Conservation (phyloP, 1,140 invertebrate genomes). For the Cotesia vestalis region DNA sequence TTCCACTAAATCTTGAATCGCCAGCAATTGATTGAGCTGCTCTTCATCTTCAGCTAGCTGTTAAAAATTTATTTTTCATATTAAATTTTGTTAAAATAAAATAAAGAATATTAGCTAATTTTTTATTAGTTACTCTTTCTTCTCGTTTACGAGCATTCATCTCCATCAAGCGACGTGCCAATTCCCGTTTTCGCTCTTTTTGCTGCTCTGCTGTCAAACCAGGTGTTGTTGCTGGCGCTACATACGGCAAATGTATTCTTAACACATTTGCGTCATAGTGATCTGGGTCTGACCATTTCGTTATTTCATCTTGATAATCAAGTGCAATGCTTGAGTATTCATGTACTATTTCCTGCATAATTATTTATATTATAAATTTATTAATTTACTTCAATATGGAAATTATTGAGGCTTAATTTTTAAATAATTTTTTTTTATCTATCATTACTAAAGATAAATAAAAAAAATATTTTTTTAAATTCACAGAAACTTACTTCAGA, state of each 20-base stretch:
- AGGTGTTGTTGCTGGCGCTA: constrained; percentile 67
- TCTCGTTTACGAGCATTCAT: constrained; percentile 87
- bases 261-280: constrained; percentile 87
- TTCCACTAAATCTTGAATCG: constrained; percentile 80
- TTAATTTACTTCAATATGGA: no score
- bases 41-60: constrained; percentile 87
- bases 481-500: constrained; percentile 73
- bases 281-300: constrained; percentile 81
- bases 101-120: background rate
- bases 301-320: constrained; percentile 82
- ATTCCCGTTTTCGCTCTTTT: constrained; percentile 84
- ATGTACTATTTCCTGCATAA: constrained; percentile 78
- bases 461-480: constrained; percentile 8
- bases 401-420: no score
- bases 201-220: constrained; percentile 80
- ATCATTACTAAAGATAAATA: background rate
- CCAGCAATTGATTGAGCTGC: constrained; percentile 79
- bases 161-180: constrained; percentile 81
- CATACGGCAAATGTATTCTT: constrained; percentile 85
- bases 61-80: constrained; percentile 31
- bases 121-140: constrained; percentile 69
- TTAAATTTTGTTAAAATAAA: background rate
- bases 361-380: no score
- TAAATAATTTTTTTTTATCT: background rate
- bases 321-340: constrained; percentile 80